A percentile compares a stretch with the other conserved stretches of the same genome.
These are phyloP conservation scores for Typhlichthys subterraneus DNA, from an alignment of 2,797 vertebrate genomes.

Conservation along the genomic window DNA sequence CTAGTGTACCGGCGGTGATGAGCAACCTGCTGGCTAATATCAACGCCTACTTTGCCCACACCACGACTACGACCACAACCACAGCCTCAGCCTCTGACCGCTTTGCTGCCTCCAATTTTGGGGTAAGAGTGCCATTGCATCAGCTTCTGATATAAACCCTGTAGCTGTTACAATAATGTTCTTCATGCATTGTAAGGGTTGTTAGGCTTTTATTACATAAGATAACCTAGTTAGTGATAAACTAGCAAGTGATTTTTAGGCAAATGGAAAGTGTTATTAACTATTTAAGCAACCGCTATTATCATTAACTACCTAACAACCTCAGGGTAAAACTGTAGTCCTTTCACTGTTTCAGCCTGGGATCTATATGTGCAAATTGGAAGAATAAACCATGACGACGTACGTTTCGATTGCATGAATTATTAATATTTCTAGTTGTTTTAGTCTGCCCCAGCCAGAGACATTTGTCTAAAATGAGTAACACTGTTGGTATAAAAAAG, in stretches of 20 bases:
- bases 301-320: too few species aligned
- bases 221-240: too few species aligned
- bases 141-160: not conserved
- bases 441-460: constrained; percentile 3
- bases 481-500: constrained; percentile 15
- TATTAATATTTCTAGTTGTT: constrained; percentile 1
- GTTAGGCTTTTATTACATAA: too few species aligned
- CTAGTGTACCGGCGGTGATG: constrained; percentile 96
- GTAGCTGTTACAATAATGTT: not conserved
- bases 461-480: constrained; percentile 16
- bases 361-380: not conserved
- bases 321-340: not conserved
- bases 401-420: constrained; percentile 8
- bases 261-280: too few species aligned
- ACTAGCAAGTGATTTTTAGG: too few species aligned
- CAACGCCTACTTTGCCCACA: constrained; percentile 96
- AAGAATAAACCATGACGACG: not conserved
- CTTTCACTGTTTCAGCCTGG: not conserved
- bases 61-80: constrained; percentile 91
- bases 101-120: constrained; percentile 96
- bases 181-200: too few species aligned
- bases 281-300: too few species aligned
- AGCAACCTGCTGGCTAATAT: constrained; percentile 96
- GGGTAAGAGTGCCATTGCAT: constrained; percentile 75
- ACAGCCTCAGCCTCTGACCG: constrained; percentile 92